Base-by-base conservation (phyloP, 2,797 vertebrate species). In the Aeoliscus strigatus region DNA sequence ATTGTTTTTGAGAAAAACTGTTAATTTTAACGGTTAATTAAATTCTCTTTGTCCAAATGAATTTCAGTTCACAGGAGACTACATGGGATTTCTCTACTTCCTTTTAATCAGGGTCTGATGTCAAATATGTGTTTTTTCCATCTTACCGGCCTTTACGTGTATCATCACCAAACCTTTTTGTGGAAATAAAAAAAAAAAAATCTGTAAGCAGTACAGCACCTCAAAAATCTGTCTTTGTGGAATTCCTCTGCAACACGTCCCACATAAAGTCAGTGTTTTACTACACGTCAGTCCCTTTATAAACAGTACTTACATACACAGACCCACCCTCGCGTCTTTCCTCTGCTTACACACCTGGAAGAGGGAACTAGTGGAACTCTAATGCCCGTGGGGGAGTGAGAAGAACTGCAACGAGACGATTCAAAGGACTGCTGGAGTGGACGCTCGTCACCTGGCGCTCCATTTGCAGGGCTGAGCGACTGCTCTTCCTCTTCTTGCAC, bases 281-380 rank as follows among this genome's bases (percentile, higher is more conserved):
- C 71, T 73, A 82, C 75, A 46, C 4, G 66, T 79, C 70, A 69
- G 66, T 82, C 80, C 81, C 81, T 83, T 85, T 86, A 74, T 64
- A 70, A 80, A 76, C 63, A 66, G 68, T 51, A 73, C 64, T 59
- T 73, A 77, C 67, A 79, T 25, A 69, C 37, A 73, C 61, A 69
- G 45, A 60, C 63, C 50, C 27, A 27, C 38, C 39, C 55, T 68
- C 57, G 51, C 8, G 49, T 23, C 28, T 6, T 2, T 43, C 48
- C 11, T 16, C 37, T 26, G 18, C 27, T 4, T 3, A 21, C 18
- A 21, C 3, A 3, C 18, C 18, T 6, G 18, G 6, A 6, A 21
- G 18, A 21, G 18, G 18, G 6, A 21, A 21, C 18, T 21, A 6
- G 6, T 58, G 46, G 4, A 47, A 65, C 31, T 40, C 66, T 45